Percentiles rank a stretch among this genome's conserved stretches.
phyloP scores from a whole-genome alignment of 1,140 invertebrate species.

The Drosophila yakuba region DNA sequence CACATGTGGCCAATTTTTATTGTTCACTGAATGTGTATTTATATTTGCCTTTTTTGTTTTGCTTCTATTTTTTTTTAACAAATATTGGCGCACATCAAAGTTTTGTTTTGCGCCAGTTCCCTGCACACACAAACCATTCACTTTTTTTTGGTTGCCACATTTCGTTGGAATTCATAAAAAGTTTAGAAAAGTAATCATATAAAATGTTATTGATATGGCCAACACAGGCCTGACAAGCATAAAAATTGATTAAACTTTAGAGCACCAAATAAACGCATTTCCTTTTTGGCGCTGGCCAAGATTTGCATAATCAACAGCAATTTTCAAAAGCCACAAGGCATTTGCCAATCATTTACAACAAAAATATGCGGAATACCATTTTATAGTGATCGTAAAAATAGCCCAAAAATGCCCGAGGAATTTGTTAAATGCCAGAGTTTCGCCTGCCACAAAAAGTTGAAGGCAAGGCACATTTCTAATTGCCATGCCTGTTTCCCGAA shows the following conservation, averaged over 20 bases:
- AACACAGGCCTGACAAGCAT: slow-evolving; percentile 50
- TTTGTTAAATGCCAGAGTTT: neutral
- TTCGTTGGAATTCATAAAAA: slow-evolving; percentile 70
- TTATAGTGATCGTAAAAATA: slow-evolving; percentile 16
- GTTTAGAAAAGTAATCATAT: slow-evolving; percentile 81
- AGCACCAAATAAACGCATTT: neutral
- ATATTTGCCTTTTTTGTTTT: slow-evolving; percentile 62
- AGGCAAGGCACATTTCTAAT: slow-evolving; percentile 17
- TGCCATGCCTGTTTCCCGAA: slow-evolving; percentile 2
- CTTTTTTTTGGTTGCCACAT: slow-evolving; percentile 65
- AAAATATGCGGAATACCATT: slow-evolving; percentile 23
- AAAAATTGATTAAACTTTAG: slow-evolving; percentile 72
- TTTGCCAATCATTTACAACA: slow-evolving; percentile 22
- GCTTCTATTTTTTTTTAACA: slow-evolving; percentile 32
- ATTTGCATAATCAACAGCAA: slow-evolving; percentile 46
- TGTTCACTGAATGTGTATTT: slow-evolving; percentile 71
- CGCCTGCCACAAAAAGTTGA: neutral
- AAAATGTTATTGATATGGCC: slow-evolving; percentile 77
- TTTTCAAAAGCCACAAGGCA: slow-evolving; percentile 19
- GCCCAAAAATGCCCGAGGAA: slow-evolving; percentile 11
- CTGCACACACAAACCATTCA: neutral
- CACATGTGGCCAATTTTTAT: slow-evolving; percentile 77
- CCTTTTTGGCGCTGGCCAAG: neutral
- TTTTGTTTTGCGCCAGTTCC: slow-evolving; percentile 44
- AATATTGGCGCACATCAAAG: slow-evolving; percentile 67